Base-by-base conservation (phyloP, 2,888 invertebrate species). In the Microctonus aethiopoides region DNA sequence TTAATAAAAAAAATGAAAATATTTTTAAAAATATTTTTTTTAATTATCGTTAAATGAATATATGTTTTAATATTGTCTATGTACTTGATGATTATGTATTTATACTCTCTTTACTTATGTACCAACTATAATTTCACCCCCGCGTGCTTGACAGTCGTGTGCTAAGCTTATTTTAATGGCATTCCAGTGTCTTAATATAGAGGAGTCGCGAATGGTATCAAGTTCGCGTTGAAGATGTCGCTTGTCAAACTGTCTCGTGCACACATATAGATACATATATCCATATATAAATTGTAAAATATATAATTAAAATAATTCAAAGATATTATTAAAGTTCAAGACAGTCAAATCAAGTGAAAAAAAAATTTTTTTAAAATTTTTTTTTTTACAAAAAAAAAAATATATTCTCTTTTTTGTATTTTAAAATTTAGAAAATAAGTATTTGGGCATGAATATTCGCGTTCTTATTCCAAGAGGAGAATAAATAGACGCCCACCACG, bases 111-210 rank as follows among this genome's bases (percentile, higher is more conserved):
- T 36, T 26, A 32, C 36, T 41, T 36, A 11, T 36, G 26, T 51
- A 52, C 62, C 63, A n/a, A n/a, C n/a, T 56, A 64, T 7, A 5
- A 3, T 39, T 56, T 10, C 13, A 68, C 62, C 63, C 62, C 61
- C 61, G 61, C 61, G 32, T 52, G 22, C 67, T 34, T 67, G 61
- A 61, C 61, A 56, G 39, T 46, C 57, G 56, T 41, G 70, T 68
- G 77, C 78, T 76, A 74, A 75, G 78, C 81, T 85, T 84, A 83
- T 83, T 84, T 85, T 81, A 79, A 84, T 79, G 81, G 81, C 85
- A 79, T 80, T 79, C 81, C 80, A 75, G 70, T 70, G 78, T 82
- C 84, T 84, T 84, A 83, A 84, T 84, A 82, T 84, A 84, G 83
- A 46, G 16, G 4, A 81, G 76, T 78, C 79, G 78, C 80, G 80